A percentile compares a stretch with the other conserved stretches of the same genome.
These are phyloP conservation scores for Zaprionus davidi DNA, from an alignment of 1,140 invertebrate genomes.

Conservation along the genomic window DNA sequence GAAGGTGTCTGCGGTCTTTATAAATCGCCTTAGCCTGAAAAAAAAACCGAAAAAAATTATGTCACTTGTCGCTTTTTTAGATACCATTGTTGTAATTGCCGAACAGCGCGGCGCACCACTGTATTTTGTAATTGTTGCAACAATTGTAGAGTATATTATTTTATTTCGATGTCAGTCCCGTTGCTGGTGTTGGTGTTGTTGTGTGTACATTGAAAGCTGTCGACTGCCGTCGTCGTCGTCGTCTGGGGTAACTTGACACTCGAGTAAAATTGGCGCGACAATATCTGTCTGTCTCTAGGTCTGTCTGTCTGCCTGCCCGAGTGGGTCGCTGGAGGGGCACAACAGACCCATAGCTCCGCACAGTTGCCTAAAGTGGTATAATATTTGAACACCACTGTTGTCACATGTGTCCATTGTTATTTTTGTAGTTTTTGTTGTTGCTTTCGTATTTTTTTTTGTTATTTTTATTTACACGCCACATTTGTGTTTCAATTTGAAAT, in stretches of 20 bases:
- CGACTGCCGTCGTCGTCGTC: slow-evolving; percentile 24
- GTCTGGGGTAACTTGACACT: slow-evolving; percentile 65
- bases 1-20: slow-evolving; percentile 22
- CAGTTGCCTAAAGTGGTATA: slow-evolving; percentile 45
- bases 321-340: slow-evolving; percentile 24
- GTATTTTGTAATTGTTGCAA: slow-evolving; percentile 53
- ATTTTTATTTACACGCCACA: slow-evolving; percentile 40
- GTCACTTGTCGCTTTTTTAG: slow-evolving; percentile 65
- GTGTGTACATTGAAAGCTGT: slow-evolving; percentile 11
- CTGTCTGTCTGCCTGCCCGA: slow-evolving; percentile 20
- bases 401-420: slow-evolving; percentile 35
- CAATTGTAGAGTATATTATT: slow-evolving; percentile 62
- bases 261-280: slow-evolving; percentile 66
- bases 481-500: slow-evolving; percentile 48
- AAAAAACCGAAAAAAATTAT: slow-evolving; percentile 59
- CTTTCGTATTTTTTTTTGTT: neutral
- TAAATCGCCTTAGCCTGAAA: slow-evolving; percentile 59
- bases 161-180: slow-evolving; percentile 42
- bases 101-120: slow-evolving; percentile 5
- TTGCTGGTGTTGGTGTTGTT: slow-evolving; percentile 45
- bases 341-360: neutral
- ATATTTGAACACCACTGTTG: slow-evolving; percentile 37
- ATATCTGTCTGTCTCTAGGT: slow-evolving; percentile 44
- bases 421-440: slow-evolving; percentile 17
- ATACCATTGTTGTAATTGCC: slow-evolving; percentile 41